A percentile compares a stretch with the other conserved stretches of the same genome.
phyloP scores from a whole-genome alignment of 2,113 vertebrate genomes.

The Xiphophorus maculatus region DNA sequence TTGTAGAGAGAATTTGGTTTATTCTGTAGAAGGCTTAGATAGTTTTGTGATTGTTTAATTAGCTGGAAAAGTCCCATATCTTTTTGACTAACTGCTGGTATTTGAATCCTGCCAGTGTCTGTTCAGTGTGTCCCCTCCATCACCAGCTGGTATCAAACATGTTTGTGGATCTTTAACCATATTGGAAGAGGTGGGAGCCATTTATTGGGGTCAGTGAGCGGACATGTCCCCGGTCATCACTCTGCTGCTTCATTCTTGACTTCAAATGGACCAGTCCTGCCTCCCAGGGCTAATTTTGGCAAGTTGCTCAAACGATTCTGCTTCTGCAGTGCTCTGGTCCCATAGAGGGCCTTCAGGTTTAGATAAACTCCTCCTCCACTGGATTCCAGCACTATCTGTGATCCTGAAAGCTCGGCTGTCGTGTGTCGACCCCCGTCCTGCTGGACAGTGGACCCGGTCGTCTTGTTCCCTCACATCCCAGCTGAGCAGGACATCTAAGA shows the following conservation, averaged over 20 bases:
- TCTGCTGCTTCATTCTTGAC: conserved; percentile 61
- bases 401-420: conserved; percentile 49
- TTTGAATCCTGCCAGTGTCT: conserved; percentile 24
- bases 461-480: conserved; percentile 41
- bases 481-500: conserved; percentile 28
- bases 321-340: conserved; percentile 64
- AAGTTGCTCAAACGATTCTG: conserved; percentile 60
- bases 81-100: conserved; percentile 25
- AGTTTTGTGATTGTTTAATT: conserved; percentile 3
- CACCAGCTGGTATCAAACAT: conserved; percentile 45
- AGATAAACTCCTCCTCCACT: conserved; percentile 70
- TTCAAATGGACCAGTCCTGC: conserved; percentile 71
- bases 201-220: conserved; percentile 57
- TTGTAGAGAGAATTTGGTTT: neutral
- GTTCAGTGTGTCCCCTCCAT: conserved; percentile 36
- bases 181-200: conserved; percentile 67
- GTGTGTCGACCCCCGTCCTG: conserved; percentile 36
- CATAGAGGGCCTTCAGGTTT: conserved; percentile 70
- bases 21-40: neutral
- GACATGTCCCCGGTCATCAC: conserved; percentile 31
- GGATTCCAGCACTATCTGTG: conserved; percentile 78
- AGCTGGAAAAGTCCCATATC: neutral
- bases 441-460: conserved; percentile 29
- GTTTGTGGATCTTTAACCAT: conserved; percentile 54
- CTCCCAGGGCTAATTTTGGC: conserved; percentile 77